These are phyloP conservation scores for Delphinus delphis DNA, from an alignment of 2,113 vertebrate genomes.

Conservation along the genomic window DNA sequence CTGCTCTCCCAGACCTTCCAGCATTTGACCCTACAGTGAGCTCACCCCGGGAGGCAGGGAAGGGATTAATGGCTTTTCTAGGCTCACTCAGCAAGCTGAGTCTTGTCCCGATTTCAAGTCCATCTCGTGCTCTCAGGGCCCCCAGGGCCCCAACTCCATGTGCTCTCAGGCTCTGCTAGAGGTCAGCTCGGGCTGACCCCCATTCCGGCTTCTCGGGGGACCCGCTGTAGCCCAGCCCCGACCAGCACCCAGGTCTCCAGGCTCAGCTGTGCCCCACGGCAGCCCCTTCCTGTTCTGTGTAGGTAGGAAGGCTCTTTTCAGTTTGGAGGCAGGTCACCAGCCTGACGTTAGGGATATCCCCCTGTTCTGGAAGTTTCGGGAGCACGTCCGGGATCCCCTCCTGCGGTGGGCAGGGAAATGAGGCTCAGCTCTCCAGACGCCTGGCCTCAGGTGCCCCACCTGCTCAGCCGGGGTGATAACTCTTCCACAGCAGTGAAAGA, in stretches of 20 bases:
- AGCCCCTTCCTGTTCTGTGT: not conserved
- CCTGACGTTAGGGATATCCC: not conserved
- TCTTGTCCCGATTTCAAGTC: not conserved
- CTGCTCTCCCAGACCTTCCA: rapidly evolving
- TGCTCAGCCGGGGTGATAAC: not conserved
- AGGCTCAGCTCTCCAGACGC: not conserved
- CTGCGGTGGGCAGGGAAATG: not conserved
- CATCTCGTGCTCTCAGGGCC: rapidly evolving
- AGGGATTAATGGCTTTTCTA: not conserved
- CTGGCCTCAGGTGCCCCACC: not conserved
- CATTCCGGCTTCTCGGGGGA: rapidly evolving
- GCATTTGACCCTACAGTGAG: rapidly evolving
- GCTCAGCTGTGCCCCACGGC: not conserved
- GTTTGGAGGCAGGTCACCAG: not conserved
- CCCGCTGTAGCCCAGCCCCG: rapidly evolving
- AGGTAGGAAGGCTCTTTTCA: not conserved
- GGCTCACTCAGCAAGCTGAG: too few relatives aligned
- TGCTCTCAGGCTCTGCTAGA: not conserved
- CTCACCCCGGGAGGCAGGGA: not conserved
- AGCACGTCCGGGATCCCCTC: rapidly evolving
- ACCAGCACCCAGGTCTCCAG: rapidly evolving
- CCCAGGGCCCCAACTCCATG: rapidly evolving
- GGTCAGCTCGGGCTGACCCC: not conserved
- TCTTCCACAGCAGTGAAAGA: not conserved
- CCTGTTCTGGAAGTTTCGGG: not conserved